Evolutionary conservation across 2,888 invertebrate genomes (phyloP), one percentile per base, ranked within the genome.

Genomic region (Ctenicera cuprea): DNA sequence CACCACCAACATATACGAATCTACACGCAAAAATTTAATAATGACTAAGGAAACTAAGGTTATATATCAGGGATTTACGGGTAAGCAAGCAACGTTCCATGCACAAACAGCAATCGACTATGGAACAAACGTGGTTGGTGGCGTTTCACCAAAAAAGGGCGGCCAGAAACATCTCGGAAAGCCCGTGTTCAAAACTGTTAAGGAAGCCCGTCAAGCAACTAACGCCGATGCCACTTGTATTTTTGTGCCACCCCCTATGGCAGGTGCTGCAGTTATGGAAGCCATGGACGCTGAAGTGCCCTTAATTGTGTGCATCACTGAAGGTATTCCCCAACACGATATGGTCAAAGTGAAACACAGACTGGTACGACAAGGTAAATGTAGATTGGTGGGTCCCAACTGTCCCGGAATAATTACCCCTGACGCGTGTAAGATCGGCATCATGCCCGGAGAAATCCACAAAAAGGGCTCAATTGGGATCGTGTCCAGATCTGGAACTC

Each of bases 361-460:
- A 41, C 86, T 93, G 18, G 76, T 89, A 0, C 84, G 89, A 80
- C 94, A 95, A 85, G 89, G 87, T 81, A 94, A 94, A 85, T 92
- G 93, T 1, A 89, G 95, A 78, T 88, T 96, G 11, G 90, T 95
- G 78, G 95, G 95, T 0, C 95, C 95, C 2, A 96, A 95, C 85
- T 95, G 95, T 85, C 95, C 95, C 8, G 95, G 94, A 78, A 92
- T 95, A 76, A 95, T 95, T 82, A 92, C 92, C 33, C 91, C 92
- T 4, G 90, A 89, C 79, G 87, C 92, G 89, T 95, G 95, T 85
- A 95, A 95, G 88, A 94, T 96, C 83, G 95, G 95, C 69, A 95
- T 95, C 77, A 95, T 95, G 95, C 95, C 95, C 14, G 94, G 93
- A 33, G 92, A 92, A 81, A 94, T 95, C 81, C 94, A 95, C 85